These are phyloP conservation scores for Crocallis elinguaria DNA, from an alignment of 2,888 invertebrate genomes.

Conservation along the genomic window DNA sequence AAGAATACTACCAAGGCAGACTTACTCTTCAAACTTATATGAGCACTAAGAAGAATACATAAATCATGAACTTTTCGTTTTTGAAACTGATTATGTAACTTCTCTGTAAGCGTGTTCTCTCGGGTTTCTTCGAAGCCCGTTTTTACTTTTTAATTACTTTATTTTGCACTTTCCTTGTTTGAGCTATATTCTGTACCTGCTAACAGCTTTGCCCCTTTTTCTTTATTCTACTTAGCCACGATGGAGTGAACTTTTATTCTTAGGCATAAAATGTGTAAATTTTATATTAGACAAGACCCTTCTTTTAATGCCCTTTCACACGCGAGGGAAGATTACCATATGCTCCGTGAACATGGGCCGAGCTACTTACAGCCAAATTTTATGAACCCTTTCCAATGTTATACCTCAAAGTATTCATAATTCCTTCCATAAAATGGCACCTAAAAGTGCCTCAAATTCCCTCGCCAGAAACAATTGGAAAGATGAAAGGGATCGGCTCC, in stretches of 20 bases:
- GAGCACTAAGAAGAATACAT: neutral
- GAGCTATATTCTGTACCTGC: neutral
- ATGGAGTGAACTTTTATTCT: constrained; percentile 10
- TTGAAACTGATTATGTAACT: neutral
- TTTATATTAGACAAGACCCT: constrained; percentile 21
- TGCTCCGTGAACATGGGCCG: constrained; percentile 41
- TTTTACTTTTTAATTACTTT: neutral
- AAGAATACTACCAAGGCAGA: too few relatives aligned
- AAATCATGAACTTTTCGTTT: neutral
- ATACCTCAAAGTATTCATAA: constrained; percentile 49
- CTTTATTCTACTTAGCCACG: constrained; percentile 9
- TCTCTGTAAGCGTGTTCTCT: neutral
- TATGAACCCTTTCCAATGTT: constrained; percentile 48
- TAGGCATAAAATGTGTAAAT: constrained; percentile 25
- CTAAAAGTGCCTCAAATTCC: constrained; percentile 17
- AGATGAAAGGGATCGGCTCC: constrained; percentile 31
- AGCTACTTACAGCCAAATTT: constrained; percentile 50
- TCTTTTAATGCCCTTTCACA: constrained; percentile 21
- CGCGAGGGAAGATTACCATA: constrained; percentile 33
- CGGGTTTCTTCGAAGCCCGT: neutral
- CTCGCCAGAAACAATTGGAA: constrained; percentile 32
- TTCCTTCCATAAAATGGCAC: constrained; percentile 43
- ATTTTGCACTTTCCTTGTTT: neutral
- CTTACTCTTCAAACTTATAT: too few relatives aligned
- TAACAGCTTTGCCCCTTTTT: constrained; percentile 4